Evolutionary conservation across 2,888 invertebrate genomes (phyloP).

Genomic region (Ectobius pallidus): DNA sequence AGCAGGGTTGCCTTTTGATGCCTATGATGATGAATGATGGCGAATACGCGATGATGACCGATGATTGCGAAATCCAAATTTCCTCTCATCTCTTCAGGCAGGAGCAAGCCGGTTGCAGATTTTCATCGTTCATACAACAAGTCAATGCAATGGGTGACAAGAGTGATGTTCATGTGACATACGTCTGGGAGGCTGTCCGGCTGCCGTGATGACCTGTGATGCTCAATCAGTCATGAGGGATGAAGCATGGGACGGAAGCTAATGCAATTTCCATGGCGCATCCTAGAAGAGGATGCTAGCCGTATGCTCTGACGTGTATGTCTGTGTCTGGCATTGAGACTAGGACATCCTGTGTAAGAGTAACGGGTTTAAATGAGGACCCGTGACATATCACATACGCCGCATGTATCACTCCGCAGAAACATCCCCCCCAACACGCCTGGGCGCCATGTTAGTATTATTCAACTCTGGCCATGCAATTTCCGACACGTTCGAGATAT

Average conservation of each 20-base stretch:
- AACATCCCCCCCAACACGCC: not conserved
- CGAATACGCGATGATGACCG: not conserved
- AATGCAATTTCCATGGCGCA: slow-evolving; percentile 32
- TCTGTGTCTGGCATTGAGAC: slow-evolving; percentile 15
- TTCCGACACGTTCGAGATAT: slow-evolving; percentile 37
- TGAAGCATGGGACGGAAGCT: slow-evolving; percentile 21
- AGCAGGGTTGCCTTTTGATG: too few relatives aligned
- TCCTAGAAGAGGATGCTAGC: slow-evolving; percentile 20
- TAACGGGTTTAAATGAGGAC: slow-evolving; percentile 14
- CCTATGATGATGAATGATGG: not conserved
- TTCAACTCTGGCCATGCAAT: slow-evolving; percentile 32
- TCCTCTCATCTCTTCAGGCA: slow-evolving; percentile 19
- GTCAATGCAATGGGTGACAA: too few relatives aligned
- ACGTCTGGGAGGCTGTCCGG: slow-evolving; percentile 5
- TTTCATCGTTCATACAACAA: not conserved
- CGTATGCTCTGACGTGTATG: slow-evolving; percentile 14
- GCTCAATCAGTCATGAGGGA: slow-evolving; percentile 26
- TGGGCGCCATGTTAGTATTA: slow-evolving; percentile 15
- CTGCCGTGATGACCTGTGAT: slow-evolving; percentile 6
- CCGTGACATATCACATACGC: slow-evolving; percentile 21
- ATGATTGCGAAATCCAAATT: slow-evolving; percentile 14
- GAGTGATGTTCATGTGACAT: slow-evolving; percentile 11
- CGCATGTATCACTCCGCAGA: not conserved
- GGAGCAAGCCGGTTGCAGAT: too few relatives aligned
- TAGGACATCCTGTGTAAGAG: slow-evolving; percentile 16